These are phyloP conservation scores for Tachyglossus aculeatus DNA, from an alignment of 2,797 vertebrate species.

Conservation along the genomic window DNA sequence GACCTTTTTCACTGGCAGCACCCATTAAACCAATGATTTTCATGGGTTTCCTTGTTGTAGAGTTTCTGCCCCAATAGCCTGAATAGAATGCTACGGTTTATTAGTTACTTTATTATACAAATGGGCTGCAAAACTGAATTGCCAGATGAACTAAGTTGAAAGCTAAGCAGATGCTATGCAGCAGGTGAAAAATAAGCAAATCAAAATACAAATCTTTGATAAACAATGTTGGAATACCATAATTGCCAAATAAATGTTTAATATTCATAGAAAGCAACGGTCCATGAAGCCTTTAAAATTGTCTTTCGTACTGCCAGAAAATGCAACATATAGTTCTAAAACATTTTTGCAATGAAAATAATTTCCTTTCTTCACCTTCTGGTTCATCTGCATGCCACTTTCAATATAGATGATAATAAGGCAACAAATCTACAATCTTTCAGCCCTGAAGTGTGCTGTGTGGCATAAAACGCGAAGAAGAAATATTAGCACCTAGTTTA, in stretches of 20 bases:
- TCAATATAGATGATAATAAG: neutral
- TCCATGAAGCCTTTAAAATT: neutral
- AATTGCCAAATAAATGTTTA: neutral
- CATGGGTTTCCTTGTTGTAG: too few relatives aligned
- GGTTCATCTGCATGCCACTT: neutral
- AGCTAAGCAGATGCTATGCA: neutral
- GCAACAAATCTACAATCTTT: neutral
- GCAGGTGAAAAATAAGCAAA: neutral
- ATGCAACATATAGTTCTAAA: neutral
- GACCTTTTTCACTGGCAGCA: too few relatives aligned
- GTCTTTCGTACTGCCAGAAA: neutral
- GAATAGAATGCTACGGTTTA: too few relatives aligned
- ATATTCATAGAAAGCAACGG: slow-evolving; percentile 3
- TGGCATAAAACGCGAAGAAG: neutral
- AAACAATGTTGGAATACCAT: neutral
- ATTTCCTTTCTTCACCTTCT: neutral
- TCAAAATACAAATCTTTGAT: neutral
- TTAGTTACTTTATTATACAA: too few relatives aligned
- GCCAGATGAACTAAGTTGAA: neutral
- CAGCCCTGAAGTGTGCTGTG: neutral
- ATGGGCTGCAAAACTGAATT: too few relatives aligned
- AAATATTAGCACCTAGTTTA: neutral
- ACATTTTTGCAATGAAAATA: neutral
- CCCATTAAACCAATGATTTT: too few relatives aligned
- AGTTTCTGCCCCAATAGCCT: too few relatives aligned